Evolutionary conservation across 2,113 vertebrate species (phyloP).

Genomic region (Barbus barbus): DNA sequence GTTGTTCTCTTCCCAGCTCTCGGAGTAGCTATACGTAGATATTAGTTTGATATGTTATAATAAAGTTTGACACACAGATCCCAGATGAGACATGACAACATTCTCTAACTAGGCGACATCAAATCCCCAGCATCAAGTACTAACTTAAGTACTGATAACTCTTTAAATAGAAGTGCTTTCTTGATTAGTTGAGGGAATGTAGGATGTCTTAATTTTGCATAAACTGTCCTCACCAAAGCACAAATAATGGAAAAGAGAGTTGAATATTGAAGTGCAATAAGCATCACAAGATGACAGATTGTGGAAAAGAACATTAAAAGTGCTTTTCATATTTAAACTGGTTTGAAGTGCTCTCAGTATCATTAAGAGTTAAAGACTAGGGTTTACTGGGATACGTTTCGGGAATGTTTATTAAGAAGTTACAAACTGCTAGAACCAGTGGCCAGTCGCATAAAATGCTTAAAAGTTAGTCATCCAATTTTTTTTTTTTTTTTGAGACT

Average conservation of each 20-base stretch:
- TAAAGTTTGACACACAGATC: neutral
- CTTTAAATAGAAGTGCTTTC: neutral
- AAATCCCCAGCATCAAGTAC: neutral
- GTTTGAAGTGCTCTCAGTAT: slow-evolving; percentile 15
- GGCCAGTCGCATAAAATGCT: no score
- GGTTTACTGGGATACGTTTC: neutral
- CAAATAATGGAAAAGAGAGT: slow-evolving; percentile 22
- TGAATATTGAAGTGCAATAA: slow-evolving; percentile 19
- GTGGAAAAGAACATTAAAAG: neutral
- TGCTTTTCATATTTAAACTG: slow-evolving; percentile 40
- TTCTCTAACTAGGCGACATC: no score
- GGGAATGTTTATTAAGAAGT: neutral
- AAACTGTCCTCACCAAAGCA: neutral
- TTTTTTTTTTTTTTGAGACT: no score
- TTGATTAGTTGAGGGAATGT: neutral
- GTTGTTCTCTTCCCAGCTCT: neutral
- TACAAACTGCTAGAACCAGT: neutral
- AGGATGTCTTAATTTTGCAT: slow-evolving; percentile 25
- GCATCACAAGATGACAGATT: slow-evolving; percentile 7
- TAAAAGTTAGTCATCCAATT: no score
- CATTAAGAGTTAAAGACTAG: slow-evolving; percentile 20
- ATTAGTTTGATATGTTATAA: neutral
- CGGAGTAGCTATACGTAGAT: neutral
- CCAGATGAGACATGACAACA: no score
- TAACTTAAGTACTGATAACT: neutral